Evolutionary conservation across 2,113 vertebrate species (phyloP), one percentile per base, ranked within the genome.

Genomic region (Edolisoma coerulescens): DNA sequence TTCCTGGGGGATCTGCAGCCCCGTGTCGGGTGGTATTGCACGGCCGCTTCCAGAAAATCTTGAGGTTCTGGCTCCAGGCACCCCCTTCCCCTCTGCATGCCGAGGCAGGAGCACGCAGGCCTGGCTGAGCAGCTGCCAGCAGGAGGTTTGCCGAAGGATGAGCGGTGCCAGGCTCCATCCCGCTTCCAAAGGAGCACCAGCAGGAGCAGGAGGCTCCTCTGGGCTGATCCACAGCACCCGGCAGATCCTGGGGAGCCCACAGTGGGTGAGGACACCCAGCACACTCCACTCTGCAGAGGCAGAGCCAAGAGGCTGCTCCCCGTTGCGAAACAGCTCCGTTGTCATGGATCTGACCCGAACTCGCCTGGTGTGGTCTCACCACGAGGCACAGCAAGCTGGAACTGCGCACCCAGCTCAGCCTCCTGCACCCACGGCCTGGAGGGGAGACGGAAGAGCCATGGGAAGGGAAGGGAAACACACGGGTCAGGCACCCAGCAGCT

Each of bases 261-360:
- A 8, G 63, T 20, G 5, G 3, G 63, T 8, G 68, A 92, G 84
- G 87, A 89, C 68, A 73, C 45, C 20, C 86, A 61, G 60, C 63
- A 77, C 7, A 15, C 71, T 76, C 20, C 8, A 4, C 18, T 74
- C 12, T 4, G 45, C 14, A 59, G 21, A 53, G 21, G 45, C 37
- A 59, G 63, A 88, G 94, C 87, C 84, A 91, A 80, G 67, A 88
- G 37, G 79, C 77, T 84, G 89, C 74, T 63, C 65, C 56, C 32
- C 9, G 0, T 90, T 95, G 94, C 30, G 42, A 93, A 97, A 93
- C 61, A 3, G 88, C 92, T 79, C 74, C 3, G 90, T 54, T 87
- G 87, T 74, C 93, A 85, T 4, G 57, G 87, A n/a, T 73, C 75
- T 94, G 94, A 95, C 94, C 90, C 2, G 23, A 85, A 17, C 85